phyloP scores from a whole-genome alignment of 2,797 vertebrate genomes.

The Tympanoctomys barrerae region DNA sequence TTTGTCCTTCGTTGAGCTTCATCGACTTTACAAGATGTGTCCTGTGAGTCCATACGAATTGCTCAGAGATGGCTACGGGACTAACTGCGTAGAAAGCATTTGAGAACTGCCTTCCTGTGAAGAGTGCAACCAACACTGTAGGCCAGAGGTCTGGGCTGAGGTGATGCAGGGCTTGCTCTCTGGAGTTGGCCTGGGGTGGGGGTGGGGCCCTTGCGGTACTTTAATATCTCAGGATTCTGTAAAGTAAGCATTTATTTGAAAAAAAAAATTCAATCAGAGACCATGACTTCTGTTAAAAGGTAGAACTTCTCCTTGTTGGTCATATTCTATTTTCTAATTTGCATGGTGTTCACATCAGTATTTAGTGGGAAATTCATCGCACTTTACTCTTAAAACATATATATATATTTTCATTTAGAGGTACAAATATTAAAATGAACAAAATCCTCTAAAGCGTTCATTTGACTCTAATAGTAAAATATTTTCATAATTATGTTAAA shows the following conservation, averaged over 20 bases:
- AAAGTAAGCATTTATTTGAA: not conserved
- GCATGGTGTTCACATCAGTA: not conserved
- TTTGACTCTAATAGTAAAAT: slow-evolving; percentile 48
- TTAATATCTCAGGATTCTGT: not conserved
- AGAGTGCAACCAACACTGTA: not conserved
- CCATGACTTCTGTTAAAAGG: not conserved
- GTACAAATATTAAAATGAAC: not conserved
- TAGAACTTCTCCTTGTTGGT: not conserved
- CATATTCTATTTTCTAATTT: slow-evolving; percentile 45
- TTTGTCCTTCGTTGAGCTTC: slow-evolving; percentile 8
- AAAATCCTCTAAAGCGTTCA: not conserved
- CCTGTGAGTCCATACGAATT: not conserved
- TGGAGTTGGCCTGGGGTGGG: not conserved
- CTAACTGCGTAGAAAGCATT: not conserved
- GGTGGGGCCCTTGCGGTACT: not conserved
- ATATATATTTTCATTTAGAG: not conserved
- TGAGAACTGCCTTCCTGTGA: not conserved
- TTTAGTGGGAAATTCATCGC: not conserved
- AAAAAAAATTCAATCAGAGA: not conserved
- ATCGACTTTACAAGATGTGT: not conserved
- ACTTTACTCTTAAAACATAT: not conserved
- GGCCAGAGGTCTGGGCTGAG: not conserved
- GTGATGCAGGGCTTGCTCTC: accelerated
- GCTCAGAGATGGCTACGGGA: not conserved
- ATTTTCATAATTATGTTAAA: slow-evolving; percentile 69